These are phyloP conservation scores for Pangasius krempfi DNA, from an alignment of 2,797 vertebrate species.

Conservation along the genomic window DNA sequence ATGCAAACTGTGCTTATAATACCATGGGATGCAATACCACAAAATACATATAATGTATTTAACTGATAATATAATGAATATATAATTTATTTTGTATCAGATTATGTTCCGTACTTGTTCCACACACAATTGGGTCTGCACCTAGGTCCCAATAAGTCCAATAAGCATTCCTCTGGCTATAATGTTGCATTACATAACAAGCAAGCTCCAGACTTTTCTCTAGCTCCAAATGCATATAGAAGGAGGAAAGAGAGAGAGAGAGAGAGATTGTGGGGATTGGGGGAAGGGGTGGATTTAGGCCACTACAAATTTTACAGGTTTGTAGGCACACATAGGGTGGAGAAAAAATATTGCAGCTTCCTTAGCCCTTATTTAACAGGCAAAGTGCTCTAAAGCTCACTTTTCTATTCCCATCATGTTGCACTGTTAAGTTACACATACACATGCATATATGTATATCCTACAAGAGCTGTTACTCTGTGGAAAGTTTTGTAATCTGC, in stretches of 20 bases:
- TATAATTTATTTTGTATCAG: not conserved
- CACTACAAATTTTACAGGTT: conserved; percentile 43
- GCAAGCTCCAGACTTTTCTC: conserved; percentile 26
- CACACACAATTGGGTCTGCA: not conserved
- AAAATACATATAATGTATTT: not conserved
- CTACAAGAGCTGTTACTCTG: not conserved
- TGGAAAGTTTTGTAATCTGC: not conserved
- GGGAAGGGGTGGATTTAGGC: conserved; percentile 1
- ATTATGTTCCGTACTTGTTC: not conserved
- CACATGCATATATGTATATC: not conserved
- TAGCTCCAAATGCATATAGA: conserved; percentile 8
- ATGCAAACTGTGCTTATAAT: not conserved
- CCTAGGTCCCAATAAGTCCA: conserved; percentile 13
- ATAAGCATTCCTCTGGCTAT: not conserved
- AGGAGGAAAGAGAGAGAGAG: not conserved
- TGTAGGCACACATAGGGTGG: conserved; percentile 22
- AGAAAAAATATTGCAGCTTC: not conserved
- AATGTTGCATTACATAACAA: conserved; percentile 32
- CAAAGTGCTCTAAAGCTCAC: not conserved
- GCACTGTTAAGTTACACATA: not conserved
- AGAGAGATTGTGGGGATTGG: not conserved
- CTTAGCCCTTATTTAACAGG: conserved; percentile 9
- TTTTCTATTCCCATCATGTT: not conserved
- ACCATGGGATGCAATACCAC: not conserved
- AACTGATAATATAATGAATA: not conserved